A percentile compares a stretch with the other conserved stretches of the same genome.
Evolutionary conservation across 2,797 vertebrate species (phyloP).

Genomic region (Gymnocypris eckloni): DNA sequence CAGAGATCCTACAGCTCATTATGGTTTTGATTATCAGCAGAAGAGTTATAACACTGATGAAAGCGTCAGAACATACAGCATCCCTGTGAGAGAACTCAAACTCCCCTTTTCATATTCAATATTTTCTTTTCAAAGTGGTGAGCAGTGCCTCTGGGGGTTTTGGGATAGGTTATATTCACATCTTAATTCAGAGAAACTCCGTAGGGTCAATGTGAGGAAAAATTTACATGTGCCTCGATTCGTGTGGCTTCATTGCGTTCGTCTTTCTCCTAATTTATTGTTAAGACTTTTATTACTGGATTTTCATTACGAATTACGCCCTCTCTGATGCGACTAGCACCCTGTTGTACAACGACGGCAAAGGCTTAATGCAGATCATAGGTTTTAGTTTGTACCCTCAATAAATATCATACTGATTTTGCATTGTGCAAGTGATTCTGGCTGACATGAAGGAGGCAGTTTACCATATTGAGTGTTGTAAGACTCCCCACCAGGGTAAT

Average conservation of each 20-base stretch:
- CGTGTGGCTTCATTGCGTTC: neutral
- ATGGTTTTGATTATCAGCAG: neutral
- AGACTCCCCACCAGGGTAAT: constrained; percentile 57
- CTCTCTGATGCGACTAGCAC: neutral
- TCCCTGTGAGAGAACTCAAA: neutral
- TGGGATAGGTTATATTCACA: neutral
- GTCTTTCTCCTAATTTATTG: neutral
- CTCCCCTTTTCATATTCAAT: constrained; percentile 7
- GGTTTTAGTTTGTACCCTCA: constrained; percentile 19
- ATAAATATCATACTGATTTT: constrained; percentile 45
- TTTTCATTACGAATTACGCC: constrained; percentile 20
- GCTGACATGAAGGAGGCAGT: constrained; percentile 19
- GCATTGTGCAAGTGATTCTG: constrained; percentile 41
- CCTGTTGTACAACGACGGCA: neutral
- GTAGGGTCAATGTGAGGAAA: neutral
- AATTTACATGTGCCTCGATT: neutral
- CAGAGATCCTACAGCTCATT: neutral
- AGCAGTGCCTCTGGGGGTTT: neutral
- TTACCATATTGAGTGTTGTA: constrained; percentile 56
- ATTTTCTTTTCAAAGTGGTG: constrained; percentile 17
- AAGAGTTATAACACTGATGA: neutral
- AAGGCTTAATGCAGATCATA: constrained; percentile 28
- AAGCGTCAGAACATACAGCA: neutral
- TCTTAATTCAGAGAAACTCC: constrained; percentile 10
- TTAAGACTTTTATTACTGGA: neutral